Base-by-base conservation (phyloP, 2,113 vertebrate species). In the Phyllostomus hastatus region DNA sequence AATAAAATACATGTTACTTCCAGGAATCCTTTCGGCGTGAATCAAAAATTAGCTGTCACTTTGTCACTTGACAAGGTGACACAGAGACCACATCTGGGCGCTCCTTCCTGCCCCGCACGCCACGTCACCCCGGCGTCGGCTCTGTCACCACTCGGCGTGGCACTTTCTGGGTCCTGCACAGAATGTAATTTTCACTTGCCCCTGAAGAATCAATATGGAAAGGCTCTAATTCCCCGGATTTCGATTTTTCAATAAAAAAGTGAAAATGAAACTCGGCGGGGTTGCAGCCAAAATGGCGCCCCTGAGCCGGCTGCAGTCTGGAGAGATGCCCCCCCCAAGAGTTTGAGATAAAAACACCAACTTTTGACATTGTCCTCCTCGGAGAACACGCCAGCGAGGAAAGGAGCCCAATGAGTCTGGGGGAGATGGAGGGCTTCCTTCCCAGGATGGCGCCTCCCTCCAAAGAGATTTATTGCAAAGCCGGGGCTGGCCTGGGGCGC, bases 101-200 rank as follows among this genome's bases (percentile, higher is more conserved):
- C 26, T 67, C 85, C 31, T 10, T 43, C 57, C 17, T 46, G 78
- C 5, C 87, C 9, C 3, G 66, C 17, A 72, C 82, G 16, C 61
- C 52, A 7, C 1, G 0, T 72, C 89, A 61, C 0, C 0, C 97
- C 90, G 15, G 26, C 0, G 10, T 96, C 98, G 83, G 90, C 14
- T 0, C 0, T 0, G 84, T 88, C 87, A 17, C 95, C 96, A 19
- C 92, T 88, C 89, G 24, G 73, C 0, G 0, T 75, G 95, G 97
- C 93, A 92, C 97, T 96, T 73, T 97, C 93, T 91, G 92, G 96
- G 97, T 97, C 33, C 0, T 97, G 93, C 78, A 94, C 97, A 96
- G 97, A 98, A 98, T 19, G 69, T 88, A 98, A 99, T 99, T 99
- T 98, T 98, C 98, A 98, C 98, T 98, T 98, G 97, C 94, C 97